Base-by-base conservation (phyloP, 2,113 vertebrate species). In the Pithys albifrons region DNA sequence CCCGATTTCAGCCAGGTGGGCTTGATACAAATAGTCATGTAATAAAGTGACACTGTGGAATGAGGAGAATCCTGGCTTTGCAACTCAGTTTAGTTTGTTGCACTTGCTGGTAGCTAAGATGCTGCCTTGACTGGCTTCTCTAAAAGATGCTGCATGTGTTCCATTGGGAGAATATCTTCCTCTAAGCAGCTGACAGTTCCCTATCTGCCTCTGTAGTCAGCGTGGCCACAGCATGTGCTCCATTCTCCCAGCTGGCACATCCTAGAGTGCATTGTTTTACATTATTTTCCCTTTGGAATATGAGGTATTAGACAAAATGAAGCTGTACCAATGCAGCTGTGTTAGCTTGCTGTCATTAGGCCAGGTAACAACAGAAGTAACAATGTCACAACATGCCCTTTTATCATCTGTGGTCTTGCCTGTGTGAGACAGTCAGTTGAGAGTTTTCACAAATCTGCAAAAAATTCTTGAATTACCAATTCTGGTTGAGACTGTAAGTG, bases 341-440 rank as follows among this genome's bases (percentile, higher is more conserved):
- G 16, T n/a, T 59, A 51, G 11, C 58, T 82, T 27, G 19, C n/a
- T 59, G 17, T 72, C 14, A 1, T 51, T 61, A 57, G 23, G 22
- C 49, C 62, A 79, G 28, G 49, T 58, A 49, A 49, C 66, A 75
- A 14, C 43, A 64, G n/a, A 70, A 54, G 16, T 49, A 25, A 49
- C 2, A 2, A 48, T 72, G 58, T 57, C 37, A 31, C 1, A 0
- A 41, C 23, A 3, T 25, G 20, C 4, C 1, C 20, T 79, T 95
- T 52, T 55, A n/a, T 15, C 13, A 27, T 73, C 15, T 35, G 0
- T 1, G 1, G 18, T 43, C 27, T 85, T 73, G 20, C 49, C 62
- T 2, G 0, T 37, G 19, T 90, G 33, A 46, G 57, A 37, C 55
- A 29, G 22, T 83, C 49, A 61, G 19, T 35, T 66, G 41, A 69